Conservation (phyloP, 2,113 vertebrate genomes). For the Cryptotis parvus region DNA sequence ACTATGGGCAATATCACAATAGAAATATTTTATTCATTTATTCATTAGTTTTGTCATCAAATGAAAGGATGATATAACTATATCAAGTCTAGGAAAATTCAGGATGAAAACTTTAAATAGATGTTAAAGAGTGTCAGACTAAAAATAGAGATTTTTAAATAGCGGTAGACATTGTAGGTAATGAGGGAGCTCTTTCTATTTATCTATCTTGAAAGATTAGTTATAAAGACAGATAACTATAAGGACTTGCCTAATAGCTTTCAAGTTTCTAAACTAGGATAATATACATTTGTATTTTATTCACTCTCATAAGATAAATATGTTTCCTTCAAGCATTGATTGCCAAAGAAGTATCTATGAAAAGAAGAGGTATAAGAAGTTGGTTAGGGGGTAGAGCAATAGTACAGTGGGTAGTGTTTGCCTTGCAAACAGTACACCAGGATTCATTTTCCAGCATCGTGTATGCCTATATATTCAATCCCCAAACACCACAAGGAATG, state of each 20-base stretch:
- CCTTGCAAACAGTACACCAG: too few species aligned
- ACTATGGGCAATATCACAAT: background rate
- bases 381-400: too few species aligned
- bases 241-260: background rate
- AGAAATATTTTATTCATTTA: background rate
- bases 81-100: background rate
- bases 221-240: background rate
- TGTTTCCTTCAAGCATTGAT: background rate
- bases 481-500: too few species aligned
- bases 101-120: background rate
- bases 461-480: too few species aligned
- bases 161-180: background rate
- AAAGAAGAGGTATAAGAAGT: background rate
- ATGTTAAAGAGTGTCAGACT: background rate
- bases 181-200: background rate
- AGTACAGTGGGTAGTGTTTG: too few species aligned
- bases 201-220: too few species aligned
- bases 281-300: background rate
- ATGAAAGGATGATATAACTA: rapidly evolving
- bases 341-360: background rate
- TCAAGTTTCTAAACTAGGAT: background rate
- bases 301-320: background rate
- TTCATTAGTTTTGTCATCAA: background rate
- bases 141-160: too few species aligned
- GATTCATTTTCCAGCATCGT: too few species aligned